These are phyloP conservation scores for Pelmatolapia mariae DNA, from an alignment of 2,113 vertebrate genomes.

Conservation along the genomic window DNA sequence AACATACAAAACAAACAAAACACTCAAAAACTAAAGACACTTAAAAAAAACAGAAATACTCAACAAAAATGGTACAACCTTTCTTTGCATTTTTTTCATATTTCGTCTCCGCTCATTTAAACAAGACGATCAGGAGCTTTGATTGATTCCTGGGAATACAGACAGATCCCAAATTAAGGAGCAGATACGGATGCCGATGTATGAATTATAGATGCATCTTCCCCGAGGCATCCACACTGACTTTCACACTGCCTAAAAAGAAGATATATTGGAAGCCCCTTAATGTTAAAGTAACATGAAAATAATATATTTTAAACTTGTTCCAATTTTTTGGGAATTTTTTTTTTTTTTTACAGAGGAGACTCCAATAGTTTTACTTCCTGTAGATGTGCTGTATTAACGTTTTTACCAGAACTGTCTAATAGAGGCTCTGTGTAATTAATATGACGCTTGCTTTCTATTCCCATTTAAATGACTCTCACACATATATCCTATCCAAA, in stretches of 20 bases:
- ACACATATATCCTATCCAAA: neutral
- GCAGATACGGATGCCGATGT: neutral
- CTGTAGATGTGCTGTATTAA: neutral
- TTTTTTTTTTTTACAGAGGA: neutral
- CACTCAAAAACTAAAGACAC: conserved; percentile 56
- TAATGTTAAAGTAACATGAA: neutral
- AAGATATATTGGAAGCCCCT: neutral
- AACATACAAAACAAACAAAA: conserved; percentile 44
- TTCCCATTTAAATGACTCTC: neutral
- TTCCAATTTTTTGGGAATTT: neutral
- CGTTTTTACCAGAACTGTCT: neutral
- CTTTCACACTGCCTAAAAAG: neutral
- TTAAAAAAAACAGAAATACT: conserved; percentile 22
- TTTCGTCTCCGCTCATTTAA: neutral
- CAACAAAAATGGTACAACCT: conserved; percentile 64
- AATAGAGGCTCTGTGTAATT: neutral
- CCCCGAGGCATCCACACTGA: neutral
- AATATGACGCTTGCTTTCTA: neutral
- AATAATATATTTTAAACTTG: neutral
- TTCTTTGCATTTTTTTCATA: conserved; percentile 3
- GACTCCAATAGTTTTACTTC: neutral
- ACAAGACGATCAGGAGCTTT: neutral
- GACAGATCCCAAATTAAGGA: conserved; percentile 9
- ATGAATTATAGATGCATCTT: conserved; percentile 22
- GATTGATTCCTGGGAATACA: conserved; percentile 15